Conservation (phyloP, 2,888 invertebrate genomes). For the Drosophila leonis region DNA sequence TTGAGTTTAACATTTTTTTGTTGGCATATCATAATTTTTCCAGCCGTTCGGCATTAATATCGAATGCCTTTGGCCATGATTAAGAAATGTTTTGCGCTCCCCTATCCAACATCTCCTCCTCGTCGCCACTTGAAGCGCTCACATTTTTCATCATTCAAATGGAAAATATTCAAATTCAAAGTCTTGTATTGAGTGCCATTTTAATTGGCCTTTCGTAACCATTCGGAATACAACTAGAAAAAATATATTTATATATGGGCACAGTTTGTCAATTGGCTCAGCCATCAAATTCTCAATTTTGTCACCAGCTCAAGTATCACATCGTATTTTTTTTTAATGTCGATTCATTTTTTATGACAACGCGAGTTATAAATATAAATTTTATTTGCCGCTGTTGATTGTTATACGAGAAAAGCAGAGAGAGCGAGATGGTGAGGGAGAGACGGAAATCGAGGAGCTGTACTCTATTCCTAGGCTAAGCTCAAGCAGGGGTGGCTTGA, state of each 20-base stretch:
- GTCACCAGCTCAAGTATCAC: conserved; percentile 47
- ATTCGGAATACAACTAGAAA: conserved; percentile 34
- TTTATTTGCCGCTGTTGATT: conserved; percentile 63
- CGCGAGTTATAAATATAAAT: conserved; percentile 66
- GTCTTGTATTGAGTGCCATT: conserved; percentile 23
- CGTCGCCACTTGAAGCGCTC: conserved; percentile 43
- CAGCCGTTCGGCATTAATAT: conserved; percentile 54
- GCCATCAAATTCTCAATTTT: conserved; percentile 43
- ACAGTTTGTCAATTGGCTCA: conserved; percentile 39
- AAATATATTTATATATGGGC: conserved; percentile 15
- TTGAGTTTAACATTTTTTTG: conserved; percentile 66
- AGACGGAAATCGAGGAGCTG: conserved; percentile 1
- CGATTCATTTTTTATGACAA: conserved; percentile 59
- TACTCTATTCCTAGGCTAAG: conserved; percentile 1
- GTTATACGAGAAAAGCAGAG: conserved; percentile 52
- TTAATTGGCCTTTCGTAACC: conserved; percentile 34
- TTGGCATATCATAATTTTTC: conserved; percentile 64
- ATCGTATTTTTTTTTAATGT: conserved; percentile 40
- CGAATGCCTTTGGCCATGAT: conserved; percentile 63
- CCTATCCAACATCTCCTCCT: not conserved
- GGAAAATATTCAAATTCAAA: conserved; percentile 45
- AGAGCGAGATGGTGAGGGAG: not conserved
- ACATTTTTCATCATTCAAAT: conserved; percentile 71
- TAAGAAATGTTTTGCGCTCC: conserved; percentile 48
- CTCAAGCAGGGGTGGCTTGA: conserved; percentile 20